Evolutionary conservation across 2,113 vertebrate species (phyloP).

Genomic region (Cisticola juncidis): DNA sequence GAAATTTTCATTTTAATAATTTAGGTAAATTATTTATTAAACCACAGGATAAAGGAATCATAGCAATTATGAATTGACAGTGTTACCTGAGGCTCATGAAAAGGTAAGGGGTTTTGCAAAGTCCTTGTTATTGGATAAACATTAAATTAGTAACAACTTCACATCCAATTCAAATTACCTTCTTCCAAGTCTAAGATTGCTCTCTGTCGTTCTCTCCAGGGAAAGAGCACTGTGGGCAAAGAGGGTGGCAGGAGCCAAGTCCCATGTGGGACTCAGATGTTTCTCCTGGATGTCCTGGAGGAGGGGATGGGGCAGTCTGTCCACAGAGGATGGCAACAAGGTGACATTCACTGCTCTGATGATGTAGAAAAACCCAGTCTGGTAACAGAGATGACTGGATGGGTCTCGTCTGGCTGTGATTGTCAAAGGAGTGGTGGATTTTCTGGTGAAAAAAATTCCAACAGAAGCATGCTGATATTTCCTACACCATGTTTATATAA

Average conservation of each 20-base stretch:
- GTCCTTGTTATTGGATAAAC: conserved; percentile 72
- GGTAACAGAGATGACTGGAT: neutral
- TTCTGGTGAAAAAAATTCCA: neutral
- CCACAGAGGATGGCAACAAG: neutral
- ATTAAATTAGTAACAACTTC: conserved; percentile 71
- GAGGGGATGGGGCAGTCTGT: neutral
- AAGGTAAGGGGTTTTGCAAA: conserved; percentile 69
- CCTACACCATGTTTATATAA: neutral
- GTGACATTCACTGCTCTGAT: neutral
- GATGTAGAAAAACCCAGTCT: fast-evolving
- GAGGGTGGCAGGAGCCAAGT: neutral
- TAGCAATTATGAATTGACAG: conserved; percentile 76
- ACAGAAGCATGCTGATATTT: neutral
- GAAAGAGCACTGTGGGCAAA: neutral
- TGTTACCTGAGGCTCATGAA: conserved; percentile 71
- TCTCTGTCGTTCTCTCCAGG: neutral
- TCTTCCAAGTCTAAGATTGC: neutral
- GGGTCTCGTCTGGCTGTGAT: neutral
- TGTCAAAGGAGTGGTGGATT: neutral
- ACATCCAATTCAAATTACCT: conserved; percentile 64
- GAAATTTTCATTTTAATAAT: conserved; percentile 84
- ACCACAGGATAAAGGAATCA: conserved; percentile 71
- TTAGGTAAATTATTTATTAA: conserved; percentile 83
- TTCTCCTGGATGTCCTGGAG: neutral
- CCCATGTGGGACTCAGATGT: fast-evolving